Base-by-base conservation (phyloP, 2,888 invertebrate species). In the Lasioglossum pauxillum region DNA sequence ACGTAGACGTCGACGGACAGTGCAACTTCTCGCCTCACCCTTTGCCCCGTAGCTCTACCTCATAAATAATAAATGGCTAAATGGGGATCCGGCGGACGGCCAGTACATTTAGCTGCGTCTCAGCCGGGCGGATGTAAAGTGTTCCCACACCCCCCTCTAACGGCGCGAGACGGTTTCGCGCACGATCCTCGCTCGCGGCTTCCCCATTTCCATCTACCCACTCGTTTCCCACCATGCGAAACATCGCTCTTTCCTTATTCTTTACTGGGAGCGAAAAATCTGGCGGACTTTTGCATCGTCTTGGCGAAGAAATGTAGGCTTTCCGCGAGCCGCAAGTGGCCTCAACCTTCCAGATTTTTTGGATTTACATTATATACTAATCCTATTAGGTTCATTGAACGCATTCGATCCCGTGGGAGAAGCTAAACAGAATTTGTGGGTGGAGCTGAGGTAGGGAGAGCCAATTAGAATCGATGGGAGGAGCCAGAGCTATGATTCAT, bases 31-130 rank as follows among this genome's bases (percentile, higher is more conserved):
- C 84, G 64, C 82, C 72, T 85, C 53, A 35, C 53, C 46, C 60
- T n/a, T 35, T 73, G 49, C 27, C 27, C 38, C 73, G 8, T 71
- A 23, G 5, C 38, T 53, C 49, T 53, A 53, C 71, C 85, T 92
- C 90, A 91, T 92, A 91, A 93, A 93, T 93, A 92, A 89, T 92
- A 93, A 92, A 93, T 91, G 90, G 87, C 86, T 89, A 90, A 92
- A 92, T 91, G 89, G 89, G 75, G 78, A 82, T 77, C 80, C 79
- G 80, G 74, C 85, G 83, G 90, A 85, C 86, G 82, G 78, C 64
- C 83, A 53, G 84, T 88, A 83, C 90, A 90, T 90, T 90, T 84
- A 88, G 86, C 82, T 79, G 77, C 82, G 73, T 81, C 86, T 90
- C 82, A 57, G 73, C 82, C 78, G 73, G 49, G 81, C 76, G 80